A percentile compares a stretch with the other conserved stretches of the same genome.
phyloP scores from a whole-genome alignment of 2,113 vertebrate genomes.

The Excalfactoria chinensis region DNA sequence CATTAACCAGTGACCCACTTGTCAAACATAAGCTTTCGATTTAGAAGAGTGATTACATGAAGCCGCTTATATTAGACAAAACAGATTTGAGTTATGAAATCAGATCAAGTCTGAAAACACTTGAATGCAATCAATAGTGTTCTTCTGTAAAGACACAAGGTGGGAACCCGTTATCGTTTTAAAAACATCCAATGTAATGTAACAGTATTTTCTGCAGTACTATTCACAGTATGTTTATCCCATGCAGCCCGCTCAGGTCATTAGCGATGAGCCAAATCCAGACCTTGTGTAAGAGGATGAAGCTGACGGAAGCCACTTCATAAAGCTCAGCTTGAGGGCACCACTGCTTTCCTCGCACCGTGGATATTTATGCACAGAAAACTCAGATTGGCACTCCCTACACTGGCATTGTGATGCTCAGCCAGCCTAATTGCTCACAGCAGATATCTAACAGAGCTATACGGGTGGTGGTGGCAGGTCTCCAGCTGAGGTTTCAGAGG shows the following conservation, averaged over 20 bases:
- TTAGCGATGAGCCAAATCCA: conserved; percentile 35
- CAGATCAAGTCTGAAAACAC: conserved; percentile 25
- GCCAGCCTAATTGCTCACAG: background rate
- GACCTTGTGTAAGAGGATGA: conserved; percentile 44
- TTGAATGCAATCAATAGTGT: background rate
- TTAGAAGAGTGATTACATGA: conserved; percentile 56
- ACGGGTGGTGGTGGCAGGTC: background rate
- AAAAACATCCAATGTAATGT: background rate
- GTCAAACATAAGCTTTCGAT: conserved; percentile 68
- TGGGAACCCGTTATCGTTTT: background rate
- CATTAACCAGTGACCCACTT: conserved; percentile 70
- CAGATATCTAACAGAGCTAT: background rate
- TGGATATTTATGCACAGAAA: fast-evolving
- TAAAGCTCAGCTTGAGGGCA: background rate
- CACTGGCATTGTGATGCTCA: fast-evolving
- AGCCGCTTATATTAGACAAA: conserved; percentile 50
- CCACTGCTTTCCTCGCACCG: background rate
- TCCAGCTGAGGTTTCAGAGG: background rate
- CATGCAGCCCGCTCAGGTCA: background rate
- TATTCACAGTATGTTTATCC: background rate
- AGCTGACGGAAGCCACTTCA: conserved; percentile 4
- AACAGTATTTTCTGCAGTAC: background rate
- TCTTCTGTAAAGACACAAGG: background rate
- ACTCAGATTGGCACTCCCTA: background rate
- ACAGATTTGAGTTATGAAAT: conserved; percentile 18